Percentiles rank a stretch among this genome's conserved stretches.
phyloP scores from a whole-genome alignment of 2,113 vertebrate species.

The Neotragus moschatus region DNA sequence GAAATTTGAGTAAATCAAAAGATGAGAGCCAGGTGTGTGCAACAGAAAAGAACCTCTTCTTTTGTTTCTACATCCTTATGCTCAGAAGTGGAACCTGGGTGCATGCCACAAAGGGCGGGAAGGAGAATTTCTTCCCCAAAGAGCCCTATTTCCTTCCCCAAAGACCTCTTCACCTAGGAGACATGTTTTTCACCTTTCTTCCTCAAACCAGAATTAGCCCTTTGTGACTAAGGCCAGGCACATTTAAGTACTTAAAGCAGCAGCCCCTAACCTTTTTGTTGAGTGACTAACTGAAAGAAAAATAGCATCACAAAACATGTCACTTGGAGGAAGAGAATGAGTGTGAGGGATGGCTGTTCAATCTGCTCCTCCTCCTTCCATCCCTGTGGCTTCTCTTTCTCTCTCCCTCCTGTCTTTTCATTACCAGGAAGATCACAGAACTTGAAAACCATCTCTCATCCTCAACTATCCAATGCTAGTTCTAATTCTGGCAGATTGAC shows the following conservation, averaged over 20 bases:
- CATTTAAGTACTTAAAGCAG: not conserved
- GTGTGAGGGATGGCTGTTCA: not conserved
- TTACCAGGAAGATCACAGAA: not conserved
- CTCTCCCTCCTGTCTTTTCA: not conserved
- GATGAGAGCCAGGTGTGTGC: not conserved
- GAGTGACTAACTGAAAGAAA: not conserved
- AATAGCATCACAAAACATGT: not conserved
- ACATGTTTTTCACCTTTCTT: not conserved
- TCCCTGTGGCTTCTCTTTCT: not conserved
- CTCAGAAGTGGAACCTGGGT: not conserved
- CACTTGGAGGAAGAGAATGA: not conserved
- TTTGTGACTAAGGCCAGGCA: not conserved
- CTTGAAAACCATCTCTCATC: not conserved
- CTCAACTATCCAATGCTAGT: not conserved
- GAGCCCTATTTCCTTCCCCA: not conserved
- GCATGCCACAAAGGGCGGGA: not conserved
- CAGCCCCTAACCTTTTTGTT: not conserved
- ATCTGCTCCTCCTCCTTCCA: not conserved
- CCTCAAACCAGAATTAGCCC: not conserved
- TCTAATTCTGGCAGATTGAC: not conserved
- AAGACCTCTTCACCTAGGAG: not conserved
- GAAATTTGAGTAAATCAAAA: constrained; percentile 22
- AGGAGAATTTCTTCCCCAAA: not conserved
- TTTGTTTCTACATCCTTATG: not conserved
- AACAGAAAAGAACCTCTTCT: not conserved